phyloP scores from a whole-genome alignment of 2,113 vertebrate species.

The Hiodon alosoides region DNA sequence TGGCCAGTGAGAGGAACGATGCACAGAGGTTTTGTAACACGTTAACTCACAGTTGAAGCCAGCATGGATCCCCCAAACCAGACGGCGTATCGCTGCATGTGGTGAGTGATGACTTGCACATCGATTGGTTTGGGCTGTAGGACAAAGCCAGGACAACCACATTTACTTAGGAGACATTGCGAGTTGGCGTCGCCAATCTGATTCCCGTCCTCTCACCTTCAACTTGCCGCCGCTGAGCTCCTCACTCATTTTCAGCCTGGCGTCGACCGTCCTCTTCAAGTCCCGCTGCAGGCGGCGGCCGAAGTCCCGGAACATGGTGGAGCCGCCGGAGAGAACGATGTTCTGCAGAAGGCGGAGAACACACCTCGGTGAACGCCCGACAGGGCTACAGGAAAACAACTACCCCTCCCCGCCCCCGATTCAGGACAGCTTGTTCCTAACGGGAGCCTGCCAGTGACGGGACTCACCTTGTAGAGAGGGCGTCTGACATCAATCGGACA shows the following conservation, averaged over 20 bases:
- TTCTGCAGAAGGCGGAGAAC: conserved; percentile 52
- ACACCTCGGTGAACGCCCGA: too few species aligned
- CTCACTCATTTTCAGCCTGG: conserved; percentile 92
- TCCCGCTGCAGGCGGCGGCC: conserved; percentile 94
- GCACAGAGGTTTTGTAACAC: too few species aligned
- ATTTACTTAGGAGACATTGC: neutral
- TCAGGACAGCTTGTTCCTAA: neutral
- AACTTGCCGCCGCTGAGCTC: conserved; percentile 94
- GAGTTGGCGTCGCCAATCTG: neutral
- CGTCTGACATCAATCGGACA: conserved; percentile 95
- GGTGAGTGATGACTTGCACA: conserved; percentile 94
- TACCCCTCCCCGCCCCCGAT: too few species aligned
- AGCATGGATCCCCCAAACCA: conserved; percentile 99
- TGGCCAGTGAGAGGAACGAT: too few species aligned
- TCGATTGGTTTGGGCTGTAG: conserved; percentile 93
- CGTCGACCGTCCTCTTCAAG: conserved; percentile 92
- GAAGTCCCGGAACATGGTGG: conserved; percentile 98
- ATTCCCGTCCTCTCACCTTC: conserved; percentile 66
- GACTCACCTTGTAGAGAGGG: conserved; percentile 90
- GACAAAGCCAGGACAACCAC: conserved; percentile 5
- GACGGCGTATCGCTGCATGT: conserved; percentile 96
- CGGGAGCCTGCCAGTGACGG: neutral
- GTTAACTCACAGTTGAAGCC: conserved; percentile 83
- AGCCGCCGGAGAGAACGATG: conserved; percentile 93
- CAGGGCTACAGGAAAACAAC: too few species aligned